These are phyloP conservation scores for Darwinula stevensoni DNA, from an alignment of 2,888 invertebrate species.

Conservation along the genomic window DNA sequence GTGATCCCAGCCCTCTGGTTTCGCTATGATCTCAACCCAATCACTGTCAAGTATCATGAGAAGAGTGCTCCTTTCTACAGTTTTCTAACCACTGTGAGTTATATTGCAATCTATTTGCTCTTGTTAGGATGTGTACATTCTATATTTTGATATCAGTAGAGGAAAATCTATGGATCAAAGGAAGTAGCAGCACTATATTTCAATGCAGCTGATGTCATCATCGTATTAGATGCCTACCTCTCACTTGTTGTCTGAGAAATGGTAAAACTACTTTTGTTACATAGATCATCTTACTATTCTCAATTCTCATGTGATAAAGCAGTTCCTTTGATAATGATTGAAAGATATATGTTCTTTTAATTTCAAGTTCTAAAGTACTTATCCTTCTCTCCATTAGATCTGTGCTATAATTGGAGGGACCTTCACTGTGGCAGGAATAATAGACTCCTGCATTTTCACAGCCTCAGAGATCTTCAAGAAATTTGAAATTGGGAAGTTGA, in stretches of 20 bases:
- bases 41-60: conserved; percentile 24
- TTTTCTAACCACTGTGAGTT: conserved; percentile 24
- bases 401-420: conserved; percentile 28
- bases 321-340: not conserved
- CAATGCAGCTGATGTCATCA: no score
- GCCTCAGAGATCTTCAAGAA: conserved; percentile 25
- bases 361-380: no score
- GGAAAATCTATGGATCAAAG: no score
- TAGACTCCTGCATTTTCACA: conserved; percentile 24
- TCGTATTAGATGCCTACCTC: no score
- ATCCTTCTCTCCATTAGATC: no score
- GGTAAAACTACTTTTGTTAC: not conserved
- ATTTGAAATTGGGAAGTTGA: conserved; percentile 24
- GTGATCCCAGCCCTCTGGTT: conserved; percentile 26
- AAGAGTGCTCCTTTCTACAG: conserved; percentile 22
- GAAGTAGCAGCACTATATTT: no score
- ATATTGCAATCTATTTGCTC: conserved; percentile 9
- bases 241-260: no score
- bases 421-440: conserved; percentile 26
- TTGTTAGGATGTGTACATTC: no score
- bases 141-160: no score
- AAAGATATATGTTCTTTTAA: no score
- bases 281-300: not conserved
- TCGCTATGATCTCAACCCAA: conserved; percentile 25
- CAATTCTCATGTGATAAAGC: no score